A percentile compares a stretch with the other conserved stretches of the same genome.
Evolutionary conservation across 1,140 invertebrate species (phyloP).

Genomic region (Triops cancriformis): DNA sequence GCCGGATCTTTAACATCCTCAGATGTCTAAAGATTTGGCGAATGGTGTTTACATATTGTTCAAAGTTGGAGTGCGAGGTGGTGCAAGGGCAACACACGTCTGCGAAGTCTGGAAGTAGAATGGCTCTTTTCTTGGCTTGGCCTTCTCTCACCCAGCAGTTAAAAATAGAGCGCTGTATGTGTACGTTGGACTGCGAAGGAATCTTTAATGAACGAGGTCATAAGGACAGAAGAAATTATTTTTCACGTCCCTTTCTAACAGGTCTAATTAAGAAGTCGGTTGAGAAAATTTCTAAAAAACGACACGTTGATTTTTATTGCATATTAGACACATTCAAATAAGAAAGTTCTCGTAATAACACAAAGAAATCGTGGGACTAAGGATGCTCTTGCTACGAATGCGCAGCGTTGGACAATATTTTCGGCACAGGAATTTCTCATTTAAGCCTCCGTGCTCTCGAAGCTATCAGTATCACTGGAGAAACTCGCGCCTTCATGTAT

Average conservation of each 20-base stretch:
- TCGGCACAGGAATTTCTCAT: background rate
- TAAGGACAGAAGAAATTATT: background rate
- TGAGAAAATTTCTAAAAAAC: no score
- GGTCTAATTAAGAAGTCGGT: background rate
- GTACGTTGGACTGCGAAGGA: background rate
- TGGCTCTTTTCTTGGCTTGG: slow-evolving; percentile 12
- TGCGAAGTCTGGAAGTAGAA: background rate
- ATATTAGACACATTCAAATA: background rate
- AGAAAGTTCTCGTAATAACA: background rate
- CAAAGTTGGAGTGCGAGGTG: background rate
- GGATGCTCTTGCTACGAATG: background rate
- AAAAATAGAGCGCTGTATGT: background rate
- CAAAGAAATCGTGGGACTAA: background rate
- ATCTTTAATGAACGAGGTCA: slow-evolving; percentile 11
- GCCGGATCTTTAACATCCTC: background rate
- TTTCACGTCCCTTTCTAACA: background rate
- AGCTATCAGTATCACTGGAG: background rate
- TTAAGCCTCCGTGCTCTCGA: background rate
- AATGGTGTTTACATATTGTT: background rate
- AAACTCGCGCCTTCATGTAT: background rate
- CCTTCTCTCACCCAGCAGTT: slow-evolving; percentile 12
- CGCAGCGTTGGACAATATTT: background rate
- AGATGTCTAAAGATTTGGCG: background rate
- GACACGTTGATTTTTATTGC: background rate
- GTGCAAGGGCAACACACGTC: slow-evolving; percentile 3